Percentiles rank a stretch among this genome's conserved stretches.
Evolutionary conservation across 2,797 vertebrate genomes (phyloP).

Genomic region (Danio choprae): DNA sequence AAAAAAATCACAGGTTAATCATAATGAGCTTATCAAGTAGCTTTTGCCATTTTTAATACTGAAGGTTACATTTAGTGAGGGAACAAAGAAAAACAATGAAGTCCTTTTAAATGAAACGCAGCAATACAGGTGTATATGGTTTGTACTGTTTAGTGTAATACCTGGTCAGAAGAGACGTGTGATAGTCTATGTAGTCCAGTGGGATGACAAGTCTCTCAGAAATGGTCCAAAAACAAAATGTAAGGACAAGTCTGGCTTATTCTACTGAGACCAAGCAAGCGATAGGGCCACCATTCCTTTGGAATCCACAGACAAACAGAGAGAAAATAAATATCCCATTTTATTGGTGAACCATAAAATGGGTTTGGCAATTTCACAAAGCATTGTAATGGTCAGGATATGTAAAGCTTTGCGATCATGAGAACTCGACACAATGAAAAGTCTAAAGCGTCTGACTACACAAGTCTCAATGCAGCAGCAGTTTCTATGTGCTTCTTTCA

Average conservation of each 20-base stretch:
- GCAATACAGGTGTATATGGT: slow-evolving; percentile 50
- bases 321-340: slow-evolving; percentile 12
- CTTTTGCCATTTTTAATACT: slow-evolving; percentile 60
- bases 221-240: slow-evolving; percentile 32
- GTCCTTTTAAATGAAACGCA: slow-evolving; percentile 44
- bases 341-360: slow-evolving; percentile 28
- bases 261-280: background rate
- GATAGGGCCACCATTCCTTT: background rate
- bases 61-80: slow-evolving; percentile 40
- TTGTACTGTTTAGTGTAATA: slow-evolving; percentile 49
- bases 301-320: slow-evolving; percentile 18
- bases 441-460: slow-evolving; percentile 38
- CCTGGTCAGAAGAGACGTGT: slow-evolving; percentile 56
- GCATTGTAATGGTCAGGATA: slow-evolving; percentile 18
- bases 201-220: slow-evolving; percentile 32
- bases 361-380: slow-evolving; percentile 46
- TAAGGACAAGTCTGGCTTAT: slow-evolving; percentile 5
- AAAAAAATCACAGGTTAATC: slow-evolving; percentile 66
- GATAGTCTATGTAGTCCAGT: slow-evolving; percentile 45
- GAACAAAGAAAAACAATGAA: slow-evolving; percentile 53
- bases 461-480: slow-evolving; percentile 23
- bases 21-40: slow-evolving; percentile 70
- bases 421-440: slow-evolving; percentile 27
- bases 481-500: slow-evolving; percentile 54
- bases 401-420: slow-evolving; percentile 17